A percentile compares a stretch with the other conserved stretches of the same genome.
These are phyloP conservation scores for Unio delphinus DNA, from an alignment of 2,888 invertebrate genomes.

Conservation along the genomic window DNA sequence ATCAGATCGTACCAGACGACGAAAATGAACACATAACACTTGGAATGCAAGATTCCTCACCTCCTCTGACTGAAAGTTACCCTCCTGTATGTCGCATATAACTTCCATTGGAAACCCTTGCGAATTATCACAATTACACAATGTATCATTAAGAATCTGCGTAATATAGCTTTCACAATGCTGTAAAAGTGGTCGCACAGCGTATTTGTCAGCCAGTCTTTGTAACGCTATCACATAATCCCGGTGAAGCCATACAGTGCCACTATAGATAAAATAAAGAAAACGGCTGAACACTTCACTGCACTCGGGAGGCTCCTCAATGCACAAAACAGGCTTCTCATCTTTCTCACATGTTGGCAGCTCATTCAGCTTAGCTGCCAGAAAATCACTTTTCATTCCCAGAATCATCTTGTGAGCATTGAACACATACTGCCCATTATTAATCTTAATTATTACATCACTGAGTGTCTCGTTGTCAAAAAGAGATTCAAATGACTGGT, in stretches of 20 bases:
- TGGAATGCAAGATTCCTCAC: slow-evolving; percentile 51
- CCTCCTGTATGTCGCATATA: slow-evolving; percentile 45
- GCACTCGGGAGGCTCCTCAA: slow-evolving; percentile 62
- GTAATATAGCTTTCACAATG: slow-evolving; percentile 65
- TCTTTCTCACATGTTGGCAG: slow-evolving; percentile 28
- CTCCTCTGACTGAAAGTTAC: slow-evolving; percentile 38
- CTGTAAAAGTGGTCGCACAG: slow-evolving; percentile 55
- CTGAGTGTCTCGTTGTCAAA: slow-evolving; percentile 61
- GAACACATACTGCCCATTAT: slow-evolving; percentile 56
- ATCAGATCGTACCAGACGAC: slow-evolving; percentile 48
- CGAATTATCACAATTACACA: slow-evolving; percentile 34
- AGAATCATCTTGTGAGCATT: slow-evolving; percentile 63
- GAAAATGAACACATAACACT: slow-evolving; percentile 57
- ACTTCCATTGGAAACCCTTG: slow-evolving; percentile 42
- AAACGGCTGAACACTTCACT: slow-evolving; percentile 64
- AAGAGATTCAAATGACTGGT: slow-evolving; percentile 60
- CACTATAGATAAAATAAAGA: slow-evolving; percentile 68
- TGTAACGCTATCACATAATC: slow-evolving; percentile 66
- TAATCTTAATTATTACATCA: slow-evolving; percentile 57
- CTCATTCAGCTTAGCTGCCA: slow-evolving; percentile 55
- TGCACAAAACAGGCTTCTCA: slow-evolving; percentile 46
- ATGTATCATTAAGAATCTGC: slow-evolving; percentile 52
- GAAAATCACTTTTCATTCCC: slow-evolving; percentile 58
- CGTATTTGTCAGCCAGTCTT: slow-evolving; percentile 65
- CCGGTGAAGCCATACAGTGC: slow-evolving; percentile 64